phyloP scores from a whole-genome alignment of 2,888 invertebrate genomes.

The Pachliopta kotzebuea region DNA sequence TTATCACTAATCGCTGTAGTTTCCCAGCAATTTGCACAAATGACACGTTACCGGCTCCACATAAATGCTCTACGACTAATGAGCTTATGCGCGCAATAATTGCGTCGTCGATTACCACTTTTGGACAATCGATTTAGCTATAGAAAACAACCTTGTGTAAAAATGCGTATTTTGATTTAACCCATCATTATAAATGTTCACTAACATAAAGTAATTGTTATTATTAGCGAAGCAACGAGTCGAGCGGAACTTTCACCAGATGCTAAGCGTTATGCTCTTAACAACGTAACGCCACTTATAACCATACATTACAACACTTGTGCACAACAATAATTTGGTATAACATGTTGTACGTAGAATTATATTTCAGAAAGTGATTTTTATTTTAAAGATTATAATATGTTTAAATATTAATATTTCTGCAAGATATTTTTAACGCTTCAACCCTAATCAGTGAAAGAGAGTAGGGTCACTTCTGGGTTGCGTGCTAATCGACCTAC shows the following conservation, averaged over 20 bases:
- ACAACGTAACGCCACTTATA: too few relatives aligned
- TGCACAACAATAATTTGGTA: too few relatives aligned
- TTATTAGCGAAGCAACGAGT: too few relatives aligned
- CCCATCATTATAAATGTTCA: not conserved
- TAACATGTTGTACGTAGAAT: too few relatives aligned
- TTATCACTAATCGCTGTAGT: slow-evolving; percentile 68
- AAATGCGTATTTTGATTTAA: not conserved
- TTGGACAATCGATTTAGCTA: slow-evolving; percentile 19
- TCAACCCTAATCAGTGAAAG: slow-evolving; percentile 9
- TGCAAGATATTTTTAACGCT: not conserved
- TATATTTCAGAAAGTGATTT: too few relatives aligned
- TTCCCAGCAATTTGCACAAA: slow-evolving; percentile 63
- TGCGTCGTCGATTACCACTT: slow-evolving; percentile 47
- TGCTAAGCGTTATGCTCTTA: too few relatives aligned
- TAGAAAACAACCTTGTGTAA: not conserved
- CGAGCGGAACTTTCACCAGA: too few relatives aligned
- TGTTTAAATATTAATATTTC: too few relatives aligned
- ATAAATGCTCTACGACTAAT: slow-evolving; percentile 56
- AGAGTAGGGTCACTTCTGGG: slow-evolving; percentile 46
- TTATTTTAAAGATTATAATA: too few relatives aligned
- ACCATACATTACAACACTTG: too few relatives aligned
- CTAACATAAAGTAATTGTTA: too few relatives aligned
- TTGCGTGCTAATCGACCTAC: slow-evolving; percentile 70
- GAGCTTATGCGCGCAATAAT: slow-evolving; percentile 55
- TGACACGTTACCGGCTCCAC: slow-evolving; percentile 50